A percentile compares a stretch with the other conserved stretches of the same genome.
Evolutionary conservation across 2,888 invertebrate species (phyloP).

Genomic region (Flexamia atlantica): DNA sequence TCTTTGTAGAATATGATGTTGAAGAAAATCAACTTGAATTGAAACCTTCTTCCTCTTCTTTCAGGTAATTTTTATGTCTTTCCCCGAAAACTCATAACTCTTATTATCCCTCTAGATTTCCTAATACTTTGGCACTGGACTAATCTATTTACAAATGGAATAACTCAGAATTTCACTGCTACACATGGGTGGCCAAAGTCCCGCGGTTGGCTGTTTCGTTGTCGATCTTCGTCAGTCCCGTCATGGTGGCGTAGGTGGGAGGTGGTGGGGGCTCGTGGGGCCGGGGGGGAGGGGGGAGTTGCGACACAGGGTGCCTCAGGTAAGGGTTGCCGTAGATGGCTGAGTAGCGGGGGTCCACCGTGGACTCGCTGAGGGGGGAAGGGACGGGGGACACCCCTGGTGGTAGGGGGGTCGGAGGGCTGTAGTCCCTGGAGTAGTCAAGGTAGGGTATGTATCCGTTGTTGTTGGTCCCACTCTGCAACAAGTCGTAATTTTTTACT

Average conservation of each 20-base stretch:
- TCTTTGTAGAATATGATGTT: no score
- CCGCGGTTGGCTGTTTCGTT: constrained; percentile 78
- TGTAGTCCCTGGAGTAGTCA: constrained; percentile 93
- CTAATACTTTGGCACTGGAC: no score
- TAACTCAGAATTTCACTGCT: constrained; percentile 68
- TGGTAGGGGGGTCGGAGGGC: constrained; percentile 82
- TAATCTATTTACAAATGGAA: no score
- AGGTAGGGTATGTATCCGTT: constrained; percentile 93
- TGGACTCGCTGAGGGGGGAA: constrained; percentile 73
- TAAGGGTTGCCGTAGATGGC: constrained; percentile 95
- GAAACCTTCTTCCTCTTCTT: no score
- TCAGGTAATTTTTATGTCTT: no score
- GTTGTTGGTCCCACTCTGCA: constrained; percentile 87
- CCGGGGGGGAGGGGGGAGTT: constrained; percentile 86
- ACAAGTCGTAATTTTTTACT: no score
- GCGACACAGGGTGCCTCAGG: constrained; percentile 87
- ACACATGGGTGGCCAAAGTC: constrained; percentile 83
- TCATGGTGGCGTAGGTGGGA: constrained; percentile 68
- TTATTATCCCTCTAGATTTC: no score
- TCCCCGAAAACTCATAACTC: no score
- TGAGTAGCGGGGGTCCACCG: constrained; percentile 89
- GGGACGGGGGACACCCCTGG: constrained; percentile 70
- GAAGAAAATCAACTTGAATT: no score
- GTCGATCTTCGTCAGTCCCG: background rate
- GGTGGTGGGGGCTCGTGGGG: constrained; percentile 72